phyloP scores from a whole-genome alignment of 2,888 invertebrate species.

The Rhorus exstirpatorius region DNA sequence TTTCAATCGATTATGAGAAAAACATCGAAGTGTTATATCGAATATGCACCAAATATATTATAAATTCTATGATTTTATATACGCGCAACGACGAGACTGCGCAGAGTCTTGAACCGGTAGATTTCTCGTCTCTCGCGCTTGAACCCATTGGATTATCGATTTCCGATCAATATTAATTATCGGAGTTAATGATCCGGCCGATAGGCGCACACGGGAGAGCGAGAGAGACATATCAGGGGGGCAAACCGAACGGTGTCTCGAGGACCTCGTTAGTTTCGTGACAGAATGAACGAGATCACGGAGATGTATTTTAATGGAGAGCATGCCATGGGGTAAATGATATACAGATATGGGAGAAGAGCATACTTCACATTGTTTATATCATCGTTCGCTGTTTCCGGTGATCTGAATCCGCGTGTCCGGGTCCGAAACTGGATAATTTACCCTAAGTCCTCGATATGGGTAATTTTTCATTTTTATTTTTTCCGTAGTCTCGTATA shows the following conservation, averaged over 20 bases:
- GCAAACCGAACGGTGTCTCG: slow-evolving; percentile 76
- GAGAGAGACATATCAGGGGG: slow-evolving; percentile 41
- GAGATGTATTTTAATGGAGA: slow-evolving; percentile 27
- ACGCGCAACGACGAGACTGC: too few relatives aligned
- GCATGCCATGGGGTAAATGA: slow-evolving; percentile 15
- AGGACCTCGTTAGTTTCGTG: slow-evolving; percentile 82
- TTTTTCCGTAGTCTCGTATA: too few relatives aligned
- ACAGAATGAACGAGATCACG: slow-evolving; percentile 55
- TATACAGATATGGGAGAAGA: not conserved
- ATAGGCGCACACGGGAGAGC: slow-evolving; percentile 76
- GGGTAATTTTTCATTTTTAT: too few relatives aligned
- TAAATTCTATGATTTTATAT: slow-evolving; percentile 2
- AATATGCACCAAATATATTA: not conserved
- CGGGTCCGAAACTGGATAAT: too few relatives aligned
- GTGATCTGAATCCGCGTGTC: too few relatives aligned
- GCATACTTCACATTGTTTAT: not conserved
- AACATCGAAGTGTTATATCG: slow-evolving; percentile 9
- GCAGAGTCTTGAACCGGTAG: too few relatives aligned
- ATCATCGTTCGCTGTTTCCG: not conserved
- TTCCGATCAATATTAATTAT: slow-evolving; percentile 83
- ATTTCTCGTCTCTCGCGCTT: slow-evolving; percentile 43
- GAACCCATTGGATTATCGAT: slow-evolving; percentile 76
- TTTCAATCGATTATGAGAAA: too few relatives aligned
- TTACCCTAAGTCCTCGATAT: too few relatives aligned
- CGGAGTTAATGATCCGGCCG: slow-evolving; percentile 82